Conservation (phyloP, 2,888 invertebrate species). For the Deilephila elpenor region DNA sequence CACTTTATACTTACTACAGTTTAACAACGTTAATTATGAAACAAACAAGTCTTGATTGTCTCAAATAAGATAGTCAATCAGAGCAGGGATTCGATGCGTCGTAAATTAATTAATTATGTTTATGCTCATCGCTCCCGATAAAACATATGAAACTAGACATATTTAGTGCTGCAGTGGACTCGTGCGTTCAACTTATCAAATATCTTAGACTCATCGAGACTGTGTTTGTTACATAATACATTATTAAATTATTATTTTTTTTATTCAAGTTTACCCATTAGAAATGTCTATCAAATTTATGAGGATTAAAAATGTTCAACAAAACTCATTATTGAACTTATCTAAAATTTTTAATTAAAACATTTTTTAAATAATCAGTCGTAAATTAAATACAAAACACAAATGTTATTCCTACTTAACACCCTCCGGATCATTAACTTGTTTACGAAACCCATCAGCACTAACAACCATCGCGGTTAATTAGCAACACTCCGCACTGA, state of each 20-base stretch:
- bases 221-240: no score
- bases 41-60: no score
- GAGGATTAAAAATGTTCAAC: no score
- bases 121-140: not conserved
- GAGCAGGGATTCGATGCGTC: not conserved
- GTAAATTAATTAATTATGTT: not conserved
- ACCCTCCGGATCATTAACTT: not conserved
- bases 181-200: not conserved
- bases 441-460: not conserved
- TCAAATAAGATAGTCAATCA: not conserved
- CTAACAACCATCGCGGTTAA: not conserved
- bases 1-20: no score
- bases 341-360: no score
- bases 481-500: slow-evolving; percentile 8
- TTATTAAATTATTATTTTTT: no score
- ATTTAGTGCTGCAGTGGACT: no score
- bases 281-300: no score
- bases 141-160: not conserved
- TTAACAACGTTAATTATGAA: no score
- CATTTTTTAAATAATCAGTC: no score
- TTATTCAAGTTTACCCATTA: no score
- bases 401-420: not conserved
- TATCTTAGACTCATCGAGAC: not conserved
- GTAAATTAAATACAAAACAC: not conserved
- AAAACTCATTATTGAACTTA: no score